Percentiles rank a stretch among this genome's conserved stretches.
phyloP scores from a whole-genome alignment of 1,140 invertebrate species.

The Acyrthosiphon pisum region DNA sequence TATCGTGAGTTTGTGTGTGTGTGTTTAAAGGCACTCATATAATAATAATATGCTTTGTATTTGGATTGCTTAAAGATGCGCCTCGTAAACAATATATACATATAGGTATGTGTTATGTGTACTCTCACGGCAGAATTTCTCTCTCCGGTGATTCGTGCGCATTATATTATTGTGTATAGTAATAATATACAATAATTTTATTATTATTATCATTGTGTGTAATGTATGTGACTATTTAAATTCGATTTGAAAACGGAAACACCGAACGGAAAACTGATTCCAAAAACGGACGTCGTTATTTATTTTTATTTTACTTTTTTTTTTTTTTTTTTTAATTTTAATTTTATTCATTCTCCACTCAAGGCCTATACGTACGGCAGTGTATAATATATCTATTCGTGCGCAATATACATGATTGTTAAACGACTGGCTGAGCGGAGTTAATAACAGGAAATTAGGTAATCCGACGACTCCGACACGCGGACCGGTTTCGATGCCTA shows the following conservation, averaged over 20 bases:
- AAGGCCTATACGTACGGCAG: slow-evolving; percentile 12
- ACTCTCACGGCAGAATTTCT: background rate
- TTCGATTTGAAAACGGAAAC: slow-evolving; percentile 50
- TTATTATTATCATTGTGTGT: background rate
- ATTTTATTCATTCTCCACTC: slow-evolving; percentile 36
- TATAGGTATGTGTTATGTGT: background rate
- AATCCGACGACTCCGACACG: slow-evolving; percentile 45
- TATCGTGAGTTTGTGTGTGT: background rate
- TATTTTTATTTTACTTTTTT: slow-evolving; percentile 3
- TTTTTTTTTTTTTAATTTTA: background rate
- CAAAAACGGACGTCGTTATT: slow-evolving; percentile 55
- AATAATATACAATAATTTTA: background rate
- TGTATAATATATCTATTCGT: slow-evolving; percentile 34
- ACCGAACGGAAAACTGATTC: slow-evolving; percentile 35
- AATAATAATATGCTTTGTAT: background rate
- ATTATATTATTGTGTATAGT: background rate
- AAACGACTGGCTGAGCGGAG: slow-evolving; percentile 36
- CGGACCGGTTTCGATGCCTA: slow-evolving; percentile 51
- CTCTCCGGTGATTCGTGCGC: background rate
- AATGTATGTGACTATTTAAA: slow-evolving; percentile 24
- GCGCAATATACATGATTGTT: slow-evolving; percentile 49
- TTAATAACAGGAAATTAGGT: slow-evolving; percentile 57
- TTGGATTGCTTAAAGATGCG: background rate
- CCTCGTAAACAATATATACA: background rate
- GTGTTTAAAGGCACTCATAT: background rate